Conservation (phyloP, 1,140 invertebrate species). For the Aphaenogaster floridana region DNA sequence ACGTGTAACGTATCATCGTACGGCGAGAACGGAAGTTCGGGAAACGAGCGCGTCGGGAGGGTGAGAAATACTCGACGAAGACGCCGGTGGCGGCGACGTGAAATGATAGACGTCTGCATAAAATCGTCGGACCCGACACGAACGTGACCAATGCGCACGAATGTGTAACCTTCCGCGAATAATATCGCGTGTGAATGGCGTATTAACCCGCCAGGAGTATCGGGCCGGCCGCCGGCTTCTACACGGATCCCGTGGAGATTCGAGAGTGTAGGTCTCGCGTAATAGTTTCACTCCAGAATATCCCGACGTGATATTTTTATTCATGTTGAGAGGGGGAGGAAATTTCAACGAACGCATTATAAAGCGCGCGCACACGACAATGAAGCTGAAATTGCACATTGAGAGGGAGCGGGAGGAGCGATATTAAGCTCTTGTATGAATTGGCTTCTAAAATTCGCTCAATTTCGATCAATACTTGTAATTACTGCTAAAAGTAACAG, state of each 20-base stretch:
- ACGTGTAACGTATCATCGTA: slow-evolving; percentile 24
- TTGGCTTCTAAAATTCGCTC: background rate
- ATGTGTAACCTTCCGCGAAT: slow-evolving; percentile 60
- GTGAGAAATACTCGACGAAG: slow-evolving; percentile 27
- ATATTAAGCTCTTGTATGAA: slow-evolving; percentile 12
- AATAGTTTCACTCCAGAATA: slow-evolving; percentile 57
- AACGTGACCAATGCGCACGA: slow-evolving; percentile 59
- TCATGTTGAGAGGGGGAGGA: background rate
- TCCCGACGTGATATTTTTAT: slow-evolving; percentile 53
- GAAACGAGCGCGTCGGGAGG: slow-evolving; percentile 12
- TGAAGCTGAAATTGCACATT: slow-evolving; percentile 44
- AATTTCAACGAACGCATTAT: slow-evolving; percentile 59
- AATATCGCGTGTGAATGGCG: slow-evolving; percentile 62
- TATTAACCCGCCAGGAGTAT: slow-evolving; percentile 49
- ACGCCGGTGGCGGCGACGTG: slow-evolving; percentile 21
- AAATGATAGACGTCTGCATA: slow-evolving; percentile 54
- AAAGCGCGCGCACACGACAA: slow-evolving; percentile 6
- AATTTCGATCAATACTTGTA: background rate
- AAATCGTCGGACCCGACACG: slow-evolving; percentile 55
- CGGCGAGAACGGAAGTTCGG: slow-evolving; percentile 37
- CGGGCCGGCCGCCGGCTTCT: slow-evolving; percentile 13
- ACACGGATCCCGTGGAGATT: slow-evolving; percentile 52
- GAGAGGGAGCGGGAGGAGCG: background rate
- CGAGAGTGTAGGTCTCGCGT: slow-evolving; percentile 45
- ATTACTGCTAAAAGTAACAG: background rate